These are phyloP conservation scores for Hippopotamyrus pictus DNA, from an alignment of 2,797 vertebrate species.

Conservation along the genomic window DNA sequence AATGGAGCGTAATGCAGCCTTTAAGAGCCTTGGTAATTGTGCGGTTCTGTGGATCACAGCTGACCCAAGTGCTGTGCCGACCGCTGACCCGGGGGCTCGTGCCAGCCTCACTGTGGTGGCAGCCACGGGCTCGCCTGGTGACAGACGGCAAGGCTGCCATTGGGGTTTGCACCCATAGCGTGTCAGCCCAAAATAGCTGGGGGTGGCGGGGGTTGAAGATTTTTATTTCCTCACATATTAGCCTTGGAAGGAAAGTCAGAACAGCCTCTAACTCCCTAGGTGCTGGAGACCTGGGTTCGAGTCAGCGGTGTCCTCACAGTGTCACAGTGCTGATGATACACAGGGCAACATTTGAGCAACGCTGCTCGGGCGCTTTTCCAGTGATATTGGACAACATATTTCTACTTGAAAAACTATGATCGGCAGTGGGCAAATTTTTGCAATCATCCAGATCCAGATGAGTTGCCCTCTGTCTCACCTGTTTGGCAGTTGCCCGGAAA, in stretches of 20 bases:
- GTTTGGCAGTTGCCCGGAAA: background rate
- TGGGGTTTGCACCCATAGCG: background rate
- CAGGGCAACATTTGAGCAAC: background rate
- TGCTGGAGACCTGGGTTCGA: background rate
- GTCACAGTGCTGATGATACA: background rate
- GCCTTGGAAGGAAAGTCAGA: background rate
- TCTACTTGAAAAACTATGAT: background rate
- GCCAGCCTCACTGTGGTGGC: background rate
- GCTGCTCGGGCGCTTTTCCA: background rate
- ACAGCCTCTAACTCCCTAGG: background rate
- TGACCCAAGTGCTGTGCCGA: background rate
- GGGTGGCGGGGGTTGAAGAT: background rate
- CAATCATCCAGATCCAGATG: background rate
- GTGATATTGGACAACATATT: background rate
- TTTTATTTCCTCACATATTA: background rate
- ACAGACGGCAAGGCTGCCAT: background rate
- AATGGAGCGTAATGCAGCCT: conserved; percentile 4
- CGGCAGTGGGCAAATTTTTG: background rate
- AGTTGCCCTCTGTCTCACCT: background rate
- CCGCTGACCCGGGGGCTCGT: background rate
- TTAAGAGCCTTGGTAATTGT: conserved; percentile 16
- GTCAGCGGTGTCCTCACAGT: background rate
- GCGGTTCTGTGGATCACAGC: background rate
- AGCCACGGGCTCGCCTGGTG: background rate
- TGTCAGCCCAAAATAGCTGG: background rate